Conservation (phyloP, 1,140 invertebrate species). For the Drosophila albomicans region DNA sequence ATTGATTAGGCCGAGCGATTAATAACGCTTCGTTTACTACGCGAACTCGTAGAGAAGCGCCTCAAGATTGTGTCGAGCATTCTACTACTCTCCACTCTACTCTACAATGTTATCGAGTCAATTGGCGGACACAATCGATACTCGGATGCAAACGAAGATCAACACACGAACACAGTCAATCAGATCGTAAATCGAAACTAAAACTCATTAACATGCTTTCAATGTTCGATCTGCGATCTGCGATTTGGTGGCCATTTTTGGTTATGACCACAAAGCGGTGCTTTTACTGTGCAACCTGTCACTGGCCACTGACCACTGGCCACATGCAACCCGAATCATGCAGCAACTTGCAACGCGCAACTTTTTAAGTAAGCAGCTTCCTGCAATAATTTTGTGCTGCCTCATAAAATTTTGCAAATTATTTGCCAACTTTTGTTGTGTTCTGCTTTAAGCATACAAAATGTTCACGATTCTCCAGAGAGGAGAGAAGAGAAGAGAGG, state of each 20-base stretch:
- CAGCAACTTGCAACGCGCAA: slow-evolving; percentile 50
- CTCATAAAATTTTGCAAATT: slow-evolving; percentile 80
- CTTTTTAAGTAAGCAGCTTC: slow-evolving; percentile 71
- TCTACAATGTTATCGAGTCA: slow-evolving; percentile 16
- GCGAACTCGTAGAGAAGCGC: not conserved
- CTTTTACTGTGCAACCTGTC: slow-evolving; percentile 1
- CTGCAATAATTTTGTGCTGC: slow-evolving; percentile 56
- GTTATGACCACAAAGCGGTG: not conserved
- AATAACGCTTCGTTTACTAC: slow-evolving; percentile 70
- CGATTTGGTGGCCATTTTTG: slow-evolving; percentile 1
- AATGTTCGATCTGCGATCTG: not conserved
- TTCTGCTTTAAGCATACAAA: slow-evolving; percentile 62
- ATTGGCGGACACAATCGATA: slow-evolving; percentile 27
- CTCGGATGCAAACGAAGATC: not conserved
- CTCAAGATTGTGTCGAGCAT: not conserved
- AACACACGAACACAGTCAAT: slow-evolving; percentile 8
- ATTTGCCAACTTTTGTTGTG: slow-evolving; percentile 74
- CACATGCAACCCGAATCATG: slow-evolving; percentile 17
- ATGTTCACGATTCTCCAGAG: slow-evolving; percentile 32
- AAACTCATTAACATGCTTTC: slow-evolving; percentile 35
- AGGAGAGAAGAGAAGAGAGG: not conserved
- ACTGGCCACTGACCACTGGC: slow-evolving; percentile 16
- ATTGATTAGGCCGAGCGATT: slow-evolving; percentile 84
- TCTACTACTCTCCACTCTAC: not conserved
- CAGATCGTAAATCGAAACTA: slow-evolving; percentile 2